Evolutionary conservation across 2,113 vertebrate species (phyloP).

Genomic region (Cololabis saira): DNA sequence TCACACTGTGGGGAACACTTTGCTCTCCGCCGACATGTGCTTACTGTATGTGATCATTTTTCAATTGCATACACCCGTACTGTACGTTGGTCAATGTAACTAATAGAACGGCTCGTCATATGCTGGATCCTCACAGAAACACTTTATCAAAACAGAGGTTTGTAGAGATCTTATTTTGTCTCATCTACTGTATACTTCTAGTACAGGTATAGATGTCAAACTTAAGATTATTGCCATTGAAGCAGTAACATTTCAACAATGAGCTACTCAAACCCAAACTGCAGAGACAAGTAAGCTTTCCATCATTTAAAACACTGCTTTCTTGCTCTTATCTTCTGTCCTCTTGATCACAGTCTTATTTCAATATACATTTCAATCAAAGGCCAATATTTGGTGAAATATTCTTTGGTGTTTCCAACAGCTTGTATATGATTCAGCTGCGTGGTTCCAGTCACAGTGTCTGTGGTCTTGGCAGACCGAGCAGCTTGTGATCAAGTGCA

Average conservation of each 20-base stretch:
- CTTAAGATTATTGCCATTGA: no score
- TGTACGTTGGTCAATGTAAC: neutral
- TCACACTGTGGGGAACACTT: constrained; percentile 17
- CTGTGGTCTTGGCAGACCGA: constrained; percentile 48
- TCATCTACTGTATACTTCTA: no score
- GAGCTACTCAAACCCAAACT: neutral
- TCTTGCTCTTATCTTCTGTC: constrained; percentile 20
- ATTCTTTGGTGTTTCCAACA: constrained; percentile 46
- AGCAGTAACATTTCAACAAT: constrained; percentile 3
- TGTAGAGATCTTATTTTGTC: neutral
- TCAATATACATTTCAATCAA: constrained; percentile 40
- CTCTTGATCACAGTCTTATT: constrained; percentile 11
- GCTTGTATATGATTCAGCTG: constrained; percentile 34
- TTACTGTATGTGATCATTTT: neutral
- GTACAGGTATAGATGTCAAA: no score
- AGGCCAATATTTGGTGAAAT: constrained; percentile 24
- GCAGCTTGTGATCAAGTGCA: constrained; percentile 56
- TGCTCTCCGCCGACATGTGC: constrained; percentile 1
- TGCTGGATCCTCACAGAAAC: no score
- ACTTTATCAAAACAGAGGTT: no score
- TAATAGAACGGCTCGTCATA: neutral
- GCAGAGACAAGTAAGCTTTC: neutral
- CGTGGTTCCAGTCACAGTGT: constrained; percentile 41
- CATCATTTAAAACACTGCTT: neutral
- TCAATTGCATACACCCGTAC: neutral